Base-by-base conservation (phyloP, 2,888 invertebrate species). In the Hyposoter didymator region DNA sequence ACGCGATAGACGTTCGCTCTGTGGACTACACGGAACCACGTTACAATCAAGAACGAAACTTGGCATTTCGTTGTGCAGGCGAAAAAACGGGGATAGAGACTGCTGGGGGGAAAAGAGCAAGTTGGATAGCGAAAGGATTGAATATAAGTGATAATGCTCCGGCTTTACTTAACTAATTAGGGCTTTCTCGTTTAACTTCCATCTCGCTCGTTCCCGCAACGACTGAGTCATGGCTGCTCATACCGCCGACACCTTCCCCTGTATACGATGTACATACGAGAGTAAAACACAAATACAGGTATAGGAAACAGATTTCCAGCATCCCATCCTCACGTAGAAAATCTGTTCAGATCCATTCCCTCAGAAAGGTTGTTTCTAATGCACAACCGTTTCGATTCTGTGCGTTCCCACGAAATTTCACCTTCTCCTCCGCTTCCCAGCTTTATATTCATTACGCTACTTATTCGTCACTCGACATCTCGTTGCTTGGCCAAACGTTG, bases 161-260 rank as follows among this genome's bases (percentile, higher is more conserved):
- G 90, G 93, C 93, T 93, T 93, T 94, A 94, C 93, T 94, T 93
- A 94, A 93, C 93, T 94, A 94, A 94, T 94, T 93, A 93, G 92
- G 90, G 84, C 89, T 87, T 84, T 87, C 84, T 86, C 73, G 82
- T 78, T 76, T 74, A 66, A 75, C 75, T 70, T 69, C 78, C 64
- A 55, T 80, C 78, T 70, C 69, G 8, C 66, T 80, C 74, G 43
- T 74, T 73, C 82, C 73, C 79, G 49, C 47, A 28, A 66, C 69
- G 69, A 87, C 87, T 84, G 88, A 88, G 84, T 89, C 89, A n/a
- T n/a, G n/a, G 90, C 90, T 87, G 89, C 86, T 89, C 88, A 82
- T 89, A 88, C 89, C 88, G 87, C 89, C 72, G 78, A 84, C 85
- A 76, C 69, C 79, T 73, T 78, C 74, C 83, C 74, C 83, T 78